A percentile compares a stretch with the other conserved stretches of the same genome.
Evolutionary conservation across 2,113 vertebrate genomes (phyloP).

Genomic region (Sphyrna mokarran): DNA sequence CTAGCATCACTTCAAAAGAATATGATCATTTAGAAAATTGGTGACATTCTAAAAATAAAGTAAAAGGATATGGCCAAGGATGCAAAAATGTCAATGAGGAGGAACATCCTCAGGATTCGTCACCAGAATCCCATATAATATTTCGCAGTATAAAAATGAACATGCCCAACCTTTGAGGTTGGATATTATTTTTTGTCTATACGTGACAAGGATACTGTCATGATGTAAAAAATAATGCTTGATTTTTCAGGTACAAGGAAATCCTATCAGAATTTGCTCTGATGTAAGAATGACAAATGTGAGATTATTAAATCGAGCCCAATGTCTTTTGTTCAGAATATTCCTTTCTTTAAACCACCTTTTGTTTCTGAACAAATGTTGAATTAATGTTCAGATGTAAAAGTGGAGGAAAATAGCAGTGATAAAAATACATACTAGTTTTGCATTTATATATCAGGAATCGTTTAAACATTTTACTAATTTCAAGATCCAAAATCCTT

Average conservation of each 20-base stretch:
- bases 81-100: neutral
- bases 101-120: neutral
- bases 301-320: conserved; percentile 34
- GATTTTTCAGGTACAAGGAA: neutral
- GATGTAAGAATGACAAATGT: neutral
- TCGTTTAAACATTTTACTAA: neutral
- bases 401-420: conserved; percentile 70
- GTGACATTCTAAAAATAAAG: conserved; percentile 2
- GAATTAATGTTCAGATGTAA: conserved; percentile 70
- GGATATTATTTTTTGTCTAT: neutral
- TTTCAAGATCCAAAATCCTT: neutral
- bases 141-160: neutral
- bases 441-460: neutral
- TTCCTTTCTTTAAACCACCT: conserved; percentile 54
- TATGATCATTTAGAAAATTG: neutral
- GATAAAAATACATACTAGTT: conserved; percentile 48
- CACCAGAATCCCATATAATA: neutral
- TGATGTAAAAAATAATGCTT: neutral
- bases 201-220: neutral
- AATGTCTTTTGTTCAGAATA: conserved; percentile 18
- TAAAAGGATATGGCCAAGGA: neutral
- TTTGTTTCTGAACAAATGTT: conserved; percentile 48
- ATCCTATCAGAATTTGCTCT: neutral
- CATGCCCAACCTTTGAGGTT: neutral
- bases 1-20: neutral